Evolutionary conservation across 2,113 vertebrate species (phyloP), one percentile per base, ranked within the genome.

Genomic region (Mola mola): DNA sequence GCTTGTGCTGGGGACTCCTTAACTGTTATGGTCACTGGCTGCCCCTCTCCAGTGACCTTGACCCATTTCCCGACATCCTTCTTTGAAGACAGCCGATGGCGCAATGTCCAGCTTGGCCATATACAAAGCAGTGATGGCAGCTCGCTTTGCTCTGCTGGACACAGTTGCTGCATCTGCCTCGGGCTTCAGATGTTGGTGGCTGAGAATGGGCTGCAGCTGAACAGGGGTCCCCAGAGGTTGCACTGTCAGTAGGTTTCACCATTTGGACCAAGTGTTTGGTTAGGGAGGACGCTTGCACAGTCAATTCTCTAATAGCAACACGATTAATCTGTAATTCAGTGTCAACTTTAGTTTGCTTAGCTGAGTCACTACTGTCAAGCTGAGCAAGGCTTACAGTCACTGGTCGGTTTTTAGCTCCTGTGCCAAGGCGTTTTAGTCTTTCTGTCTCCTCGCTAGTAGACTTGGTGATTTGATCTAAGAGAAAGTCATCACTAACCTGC

Each of bases 201-300:
- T 12, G 28, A 1, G 43, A 11, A 13, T 0, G 40, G 9, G 40
- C 20, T 34, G 19, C 1, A 0, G 11, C 0, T 16, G 6, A 17
- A 9, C 3, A 3, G 15, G 31, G 2, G 57, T 48, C 7, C 8
- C 1, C 20, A 4, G 25, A 8, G 10, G 25, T 42, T 0, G 1
- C 26, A 17, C 2, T 6, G 4, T 28, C 21, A 13, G 17, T 0
- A 12, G 36, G 22, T 13, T 10, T 69, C 2, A 28, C 56, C 55
- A 52, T 15, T 4, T 60, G 56, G 0, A n/a, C n/a, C n/a, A n/a
- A 38, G 19, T 52, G 38, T 22, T 60, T 69, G 8, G 55, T 69
- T 1, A 69, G 37, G 4, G 38, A 59, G 16, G 66, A 60, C 17
- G 51, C 66, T 3, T 68, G 65, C 36, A 29, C 55, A 20, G 36